A percentile compares a stretch with the other conserved stretches of the same genome.
These are phyloP conservation scores for Cydia fagiglandana DNA, from an alignment of 1,140 invertebrate species.

Conservation along the genomic window DNA sequence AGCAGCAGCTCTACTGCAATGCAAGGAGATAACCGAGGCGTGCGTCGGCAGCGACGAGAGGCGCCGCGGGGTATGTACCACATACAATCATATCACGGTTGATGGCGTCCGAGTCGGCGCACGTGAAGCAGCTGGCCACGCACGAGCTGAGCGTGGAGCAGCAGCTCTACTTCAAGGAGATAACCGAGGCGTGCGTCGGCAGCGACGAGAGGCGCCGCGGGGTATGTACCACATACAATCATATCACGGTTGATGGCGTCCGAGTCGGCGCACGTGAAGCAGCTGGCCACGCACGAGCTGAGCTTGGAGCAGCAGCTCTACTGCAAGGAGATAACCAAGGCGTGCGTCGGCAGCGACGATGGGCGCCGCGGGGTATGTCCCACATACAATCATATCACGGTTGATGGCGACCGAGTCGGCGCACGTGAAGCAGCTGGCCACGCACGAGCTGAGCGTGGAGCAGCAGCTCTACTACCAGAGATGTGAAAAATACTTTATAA, in stretches of 20 bases:
- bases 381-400: conserved; percentile 75
- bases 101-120: conserved; percentile 93
- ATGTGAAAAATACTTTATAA: too few relatives aligned
- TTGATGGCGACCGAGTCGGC: conserved; percentile 93
- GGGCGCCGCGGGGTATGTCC: conserved; percentile 87
- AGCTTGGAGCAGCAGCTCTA: conserved; percentile 99
- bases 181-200: conserved; percentile 99
- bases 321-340: conserved; percentile 99
- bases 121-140: conserved; percentile 96
- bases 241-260: conserved; percentile 87
- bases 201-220: conserved; percentile 95
- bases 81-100: conserved; percentile 80
- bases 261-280: conserved; percentile 96
- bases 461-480: conserved; percentile 99
- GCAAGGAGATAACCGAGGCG: conserved; percentile 99
- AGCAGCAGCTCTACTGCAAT: conserved; percentile 99
- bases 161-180: conserved; percentile 99
- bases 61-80: conserved; percentile 86
- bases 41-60: conserved; percentile 99
- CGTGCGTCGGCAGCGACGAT: conserved; percentile 99
- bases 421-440: conserved; percentile 96
- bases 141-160: conserved; percentile 99
- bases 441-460: conserved; percentile 97
- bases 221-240: conserved; percentile 76
- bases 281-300: conserved; percentile 96